Evolutionary conservation across 1,140 invertebrate genomes (phyloP).

Genomic region (Drosophila virilis): DNA sequence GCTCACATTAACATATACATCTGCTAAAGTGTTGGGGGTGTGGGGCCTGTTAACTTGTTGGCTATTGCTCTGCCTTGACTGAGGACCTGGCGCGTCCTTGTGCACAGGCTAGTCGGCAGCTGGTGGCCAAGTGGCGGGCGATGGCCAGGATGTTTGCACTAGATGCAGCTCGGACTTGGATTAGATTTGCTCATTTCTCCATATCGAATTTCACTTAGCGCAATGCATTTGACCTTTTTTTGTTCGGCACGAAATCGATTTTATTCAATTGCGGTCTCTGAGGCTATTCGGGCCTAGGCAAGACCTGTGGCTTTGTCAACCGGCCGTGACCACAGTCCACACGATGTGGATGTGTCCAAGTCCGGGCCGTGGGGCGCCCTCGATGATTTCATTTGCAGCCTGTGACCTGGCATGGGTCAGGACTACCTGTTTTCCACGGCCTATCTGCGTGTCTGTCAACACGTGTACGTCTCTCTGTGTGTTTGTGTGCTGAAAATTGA

Average conservation of each 20-base stretch:
- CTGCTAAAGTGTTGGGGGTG: slow-evolving; percentile 27
- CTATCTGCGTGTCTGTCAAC: slow-evolving; percentile 44
- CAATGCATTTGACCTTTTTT: slow-evolving; percentile 36
- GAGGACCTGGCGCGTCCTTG: slow-evolving; percentile 18
- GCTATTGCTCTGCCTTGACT: slow-evolving; percentile 2
- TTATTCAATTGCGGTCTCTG: slow-evolving; percentile 52
- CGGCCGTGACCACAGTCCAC: slow-evolving; percentile 68
- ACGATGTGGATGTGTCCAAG: slow-evolving; percentile 7
- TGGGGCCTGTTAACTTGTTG: slow-evolving; percentile 13
- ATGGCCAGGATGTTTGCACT: slow-evolving; percentile 38
- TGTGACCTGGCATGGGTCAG: slow-evolving; percentile 7
- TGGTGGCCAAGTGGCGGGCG: background rate
- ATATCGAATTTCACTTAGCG: slow-evolving; percentile 29
- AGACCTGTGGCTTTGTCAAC: slow-evolving; percentile 58
- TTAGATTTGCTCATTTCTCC: slow-evolving; percentile 32
- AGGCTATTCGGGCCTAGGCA: slow-evolving; percentile 3
- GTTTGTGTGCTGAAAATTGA: slow-evolving; percentile 2
- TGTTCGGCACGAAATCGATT: slow-evolving; percentile 62
- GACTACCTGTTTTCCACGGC: slow-evolving; percentile 45
- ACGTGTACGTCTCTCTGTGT: slow-evolving; percentile 21
- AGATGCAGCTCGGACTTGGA: slow-evolving; percentile 19
- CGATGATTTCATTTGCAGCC: slow-evolving; percentile 78
- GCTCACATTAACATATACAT: slow-evolving; percentile 46
- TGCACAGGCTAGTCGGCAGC: slow-evolving; percentile 3
- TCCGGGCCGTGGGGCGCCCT: slow-evolving; percentile 17